Conservation (phyloP, 2,888 invertebrate species). For the Phaedon cochleariae region DNA sequence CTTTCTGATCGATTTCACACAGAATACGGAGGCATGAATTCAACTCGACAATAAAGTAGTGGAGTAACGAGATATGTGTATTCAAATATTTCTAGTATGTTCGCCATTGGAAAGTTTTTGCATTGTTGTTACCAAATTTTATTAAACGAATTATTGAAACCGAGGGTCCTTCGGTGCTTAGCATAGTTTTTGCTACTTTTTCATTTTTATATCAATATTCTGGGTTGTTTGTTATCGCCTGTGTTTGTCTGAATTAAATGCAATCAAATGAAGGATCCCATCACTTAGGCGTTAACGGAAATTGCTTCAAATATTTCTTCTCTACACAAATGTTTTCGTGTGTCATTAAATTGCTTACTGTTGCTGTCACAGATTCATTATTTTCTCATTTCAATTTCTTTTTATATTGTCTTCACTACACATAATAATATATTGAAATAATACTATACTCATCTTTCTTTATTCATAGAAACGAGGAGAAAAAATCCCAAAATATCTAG, state of each 20-base stretch:
- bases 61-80: too few species aligned
- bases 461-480: too few species aligned
- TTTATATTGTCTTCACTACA: not conserved
- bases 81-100: not conserved
- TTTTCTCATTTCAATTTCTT: not conserved
- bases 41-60: too few species aligned
- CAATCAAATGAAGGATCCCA: not conserved
- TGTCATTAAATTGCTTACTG: conserved; percentile 9
- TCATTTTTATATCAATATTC: too few species aligned
- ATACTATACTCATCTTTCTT: too few species aligned
- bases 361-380: conserved; percentile 3
- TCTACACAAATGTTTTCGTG: conserved; percentile 10
- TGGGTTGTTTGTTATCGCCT: too few species aligned
- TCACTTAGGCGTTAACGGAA: not conserved
- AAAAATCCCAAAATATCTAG: too few species aligned
- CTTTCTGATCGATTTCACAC: not conserved
- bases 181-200: too few species aligned
- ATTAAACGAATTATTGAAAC: not conserved
- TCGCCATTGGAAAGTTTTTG: not conserved
- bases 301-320: too few species aligned
- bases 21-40: too few species aligned
- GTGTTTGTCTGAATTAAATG: not conserved
- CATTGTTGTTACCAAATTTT: not conserved
- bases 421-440: too few species aligned
- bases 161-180: not conserved